phyloP scores from a whole-genome alignment of 2,888 invertebrate genomes.

The Andrena minutula region DNA sequence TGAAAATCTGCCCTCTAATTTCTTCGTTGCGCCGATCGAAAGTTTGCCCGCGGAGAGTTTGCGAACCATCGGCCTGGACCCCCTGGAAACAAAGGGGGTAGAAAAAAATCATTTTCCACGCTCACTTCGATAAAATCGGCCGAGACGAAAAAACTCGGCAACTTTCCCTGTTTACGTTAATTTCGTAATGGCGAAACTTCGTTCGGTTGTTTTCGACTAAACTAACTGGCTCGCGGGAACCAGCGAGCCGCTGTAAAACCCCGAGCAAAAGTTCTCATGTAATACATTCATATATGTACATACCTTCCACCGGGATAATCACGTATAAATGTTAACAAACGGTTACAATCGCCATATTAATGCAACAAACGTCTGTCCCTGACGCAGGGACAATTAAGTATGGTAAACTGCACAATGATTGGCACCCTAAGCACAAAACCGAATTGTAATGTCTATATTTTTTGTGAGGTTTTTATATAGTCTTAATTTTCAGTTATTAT shows the following conservation, averaged over 20 bases:
- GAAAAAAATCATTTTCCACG: conserved; percentile 5
- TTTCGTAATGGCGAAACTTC: conserved; percentile 58
- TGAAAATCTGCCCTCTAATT: conserved; percentile 24
- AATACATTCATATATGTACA: neutral
- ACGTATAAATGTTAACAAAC: neutral
- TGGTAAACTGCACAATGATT: too few relatives aligned
- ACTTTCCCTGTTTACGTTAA: conserved; percentile 54
- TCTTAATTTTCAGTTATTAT: too few relatives aligned
- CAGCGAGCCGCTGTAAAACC: conserved; percentile 12
- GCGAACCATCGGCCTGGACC: neutral
- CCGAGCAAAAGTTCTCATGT: conserved; percentile 8
- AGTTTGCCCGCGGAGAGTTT: conserved; percentile 30
- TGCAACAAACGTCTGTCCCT: neutral
- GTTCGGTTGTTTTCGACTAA: conserved; percentile 38
- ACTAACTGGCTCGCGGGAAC: conserved; percentile 35
- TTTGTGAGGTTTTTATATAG: too few relatives aligned
- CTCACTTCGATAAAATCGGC: conserved; percentile 6
- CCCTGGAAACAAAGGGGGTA: too few relatives aligned
- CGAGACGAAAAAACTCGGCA: conserved; percentile 18
- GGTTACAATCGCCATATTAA: neutral
- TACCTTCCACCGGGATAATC: neutral
- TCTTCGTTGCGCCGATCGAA: neutral
- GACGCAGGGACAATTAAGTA: neutral
- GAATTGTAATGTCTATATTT: too few relatives aligned
- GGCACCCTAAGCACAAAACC: too few relatives aligned